These are phyloP conservation scores for Parazoanthus swiftii DNA, from an alignment of 92 coral and sea anemone genomes.

Conservation along the genomic window DNA sequence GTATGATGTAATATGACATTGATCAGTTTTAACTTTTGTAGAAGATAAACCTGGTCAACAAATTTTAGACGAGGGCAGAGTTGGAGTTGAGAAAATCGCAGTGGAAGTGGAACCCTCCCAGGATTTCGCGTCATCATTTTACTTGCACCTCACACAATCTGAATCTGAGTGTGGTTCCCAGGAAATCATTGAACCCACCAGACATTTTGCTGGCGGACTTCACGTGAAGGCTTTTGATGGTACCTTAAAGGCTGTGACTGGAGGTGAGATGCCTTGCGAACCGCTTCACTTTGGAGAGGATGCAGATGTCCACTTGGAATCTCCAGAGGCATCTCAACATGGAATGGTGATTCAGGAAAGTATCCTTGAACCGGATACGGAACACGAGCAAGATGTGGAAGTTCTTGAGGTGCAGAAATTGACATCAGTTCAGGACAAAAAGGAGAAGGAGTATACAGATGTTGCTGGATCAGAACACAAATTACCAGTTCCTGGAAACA, in stretches of 20 bases:
- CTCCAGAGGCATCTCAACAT: not conserved
- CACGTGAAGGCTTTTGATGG: not conserved
- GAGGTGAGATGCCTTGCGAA: conserved; percentile 28
- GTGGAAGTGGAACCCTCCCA: conserved; percentile 41
- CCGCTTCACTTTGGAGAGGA: conserved; percentile 14
- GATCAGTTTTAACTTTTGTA: not conserved
- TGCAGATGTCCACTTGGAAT: not conserved
- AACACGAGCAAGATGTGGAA: not conserved
- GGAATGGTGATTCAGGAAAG: not conserved
- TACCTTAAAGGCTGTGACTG: not conserved
- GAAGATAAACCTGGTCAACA: conserved; percentile 20
- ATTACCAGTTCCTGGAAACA: not conserved
- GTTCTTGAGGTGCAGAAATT: not conserved
- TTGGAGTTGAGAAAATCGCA: conserved; percentile 32
- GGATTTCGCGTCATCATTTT: conserved; percentile 52
- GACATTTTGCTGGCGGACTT: not conserved
- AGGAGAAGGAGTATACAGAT: not conserved
- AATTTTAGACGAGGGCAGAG: conserved; percentile 23
- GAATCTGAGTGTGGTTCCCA: conserved; percentile 60
- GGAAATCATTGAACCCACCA: conserved; percentile 22
- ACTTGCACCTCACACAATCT: conserved; percentile 74
- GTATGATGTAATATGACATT: not conserved
- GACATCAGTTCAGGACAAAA: not conserved
- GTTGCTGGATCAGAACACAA: not conserved
- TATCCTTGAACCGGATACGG: not conserved